These are phyloP conservation scores for Hypolimnas misippus DNA, from an alignment of 2,888 invertebrate genomes.

Conservation along the genomic window DNA sequence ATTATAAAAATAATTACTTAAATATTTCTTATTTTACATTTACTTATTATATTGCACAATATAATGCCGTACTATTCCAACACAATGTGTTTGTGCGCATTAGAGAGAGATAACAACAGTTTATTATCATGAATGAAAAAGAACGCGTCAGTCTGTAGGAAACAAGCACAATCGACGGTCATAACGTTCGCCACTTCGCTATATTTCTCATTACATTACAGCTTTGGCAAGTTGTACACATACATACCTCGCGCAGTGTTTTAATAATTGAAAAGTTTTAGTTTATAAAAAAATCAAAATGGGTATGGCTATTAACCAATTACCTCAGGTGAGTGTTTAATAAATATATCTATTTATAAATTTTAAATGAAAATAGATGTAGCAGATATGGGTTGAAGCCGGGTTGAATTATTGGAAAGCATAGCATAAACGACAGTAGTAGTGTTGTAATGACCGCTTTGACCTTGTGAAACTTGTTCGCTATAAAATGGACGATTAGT, in stretches of 20 bases:
- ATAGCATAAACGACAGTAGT: slow-evolving; percentile 56
- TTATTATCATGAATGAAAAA: slow-evolving; percentile 78
- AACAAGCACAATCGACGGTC: slow-evolving; percentile 58
- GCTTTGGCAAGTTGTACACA: slow-evolving; percentile 70
- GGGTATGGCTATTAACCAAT: slow-evolving; percentile 77
- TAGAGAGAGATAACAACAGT: slow-evolving; percentile 68
- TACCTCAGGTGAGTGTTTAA: slow-evolving; percentile 68
- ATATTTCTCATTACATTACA: slow-evolving; percentile 73
- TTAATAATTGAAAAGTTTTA: slow-evolving; percentile 48
- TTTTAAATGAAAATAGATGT: slow-evolving; percentile 44
- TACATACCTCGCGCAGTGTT: slow-evolving; percentile 55
- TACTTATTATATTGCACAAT: slow-evolving; percentile 33
- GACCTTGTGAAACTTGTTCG: slow-evolving; percentile 82
- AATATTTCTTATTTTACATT: slow-evolving; percentile 28
- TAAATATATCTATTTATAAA: slow-evolving; percentile 30
- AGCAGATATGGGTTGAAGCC: slow-evolving; percentile 52
- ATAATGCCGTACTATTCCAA: slow-evolving; percentile 46
- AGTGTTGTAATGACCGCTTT: slow-evolving; percentile 83
- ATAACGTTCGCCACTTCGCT: slow-evolving; percentile 51
- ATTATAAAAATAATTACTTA: neutral
- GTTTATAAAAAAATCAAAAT: slow-evolving; percentile 59
- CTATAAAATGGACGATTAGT: slow-evolving; percentile 71
- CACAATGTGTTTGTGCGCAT: slow-evolving; percentile 42
- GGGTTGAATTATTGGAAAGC: slow-evolving; percentile 76
- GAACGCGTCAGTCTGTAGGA: slow-evolving; percentile 60